Percentiles rank a stretch among this genome's conserved stretches.
phyloP scores from a whole-genome alignment of 2,113 vertebrate genomes.

The Felis chaus region DNA sequence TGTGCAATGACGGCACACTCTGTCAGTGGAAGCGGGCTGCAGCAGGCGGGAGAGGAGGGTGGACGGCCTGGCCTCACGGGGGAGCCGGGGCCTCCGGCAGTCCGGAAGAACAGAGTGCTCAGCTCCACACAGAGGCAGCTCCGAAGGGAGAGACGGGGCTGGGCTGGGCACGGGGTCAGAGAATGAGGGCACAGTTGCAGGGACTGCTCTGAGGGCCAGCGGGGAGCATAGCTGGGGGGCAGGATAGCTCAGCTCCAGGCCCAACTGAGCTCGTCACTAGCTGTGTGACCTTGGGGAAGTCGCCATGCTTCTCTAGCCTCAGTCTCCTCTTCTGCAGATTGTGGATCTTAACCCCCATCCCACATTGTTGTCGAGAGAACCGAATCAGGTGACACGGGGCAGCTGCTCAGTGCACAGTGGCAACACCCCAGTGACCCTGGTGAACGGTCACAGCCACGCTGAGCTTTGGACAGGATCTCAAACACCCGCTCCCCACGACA shows the following conservation, averaged over 20 bases:
- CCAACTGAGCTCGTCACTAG: neutral
- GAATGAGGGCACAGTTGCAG: neutral
- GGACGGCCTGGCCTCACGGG: neutral
- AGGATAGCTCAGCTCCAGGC: neutral
- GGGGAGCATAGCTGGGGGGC: neutral
- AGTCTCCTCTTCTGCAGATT: neutral
- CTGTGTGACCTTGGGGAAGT: neutral
- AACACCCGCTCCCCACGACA: neutral
- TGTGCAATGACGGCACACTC: rapidly evolving
- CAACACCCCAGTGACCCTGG: neutral
- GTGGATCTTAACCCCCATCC: neutral
- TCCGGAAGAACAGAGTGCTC: rapidly evolving
- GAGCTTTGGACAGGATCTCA: neutral
- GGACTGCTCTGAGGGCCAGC: neutral
- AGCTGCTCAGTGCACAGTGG: neutral
- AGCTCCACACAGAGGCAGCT: neutral
- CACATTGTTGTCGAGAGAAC: neutral
- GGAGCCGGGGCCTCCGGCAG: neutral
- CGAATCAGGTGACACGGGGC: neutral
- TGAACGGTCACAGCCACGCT: neutral
- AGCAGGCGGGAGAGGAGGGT: too few species aligned
- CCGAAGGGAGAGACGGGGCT: neutral
- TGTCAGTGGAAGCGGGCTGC: neutral
- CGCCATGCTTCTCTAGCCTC: neutral
- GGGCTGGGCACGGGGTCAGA: neutral